These are phyloP conservation scores for Eospalax fontanierii DNA, from an alignment of 2,797 vertebrate genomes.

Conservation along the genomic window DNA sequence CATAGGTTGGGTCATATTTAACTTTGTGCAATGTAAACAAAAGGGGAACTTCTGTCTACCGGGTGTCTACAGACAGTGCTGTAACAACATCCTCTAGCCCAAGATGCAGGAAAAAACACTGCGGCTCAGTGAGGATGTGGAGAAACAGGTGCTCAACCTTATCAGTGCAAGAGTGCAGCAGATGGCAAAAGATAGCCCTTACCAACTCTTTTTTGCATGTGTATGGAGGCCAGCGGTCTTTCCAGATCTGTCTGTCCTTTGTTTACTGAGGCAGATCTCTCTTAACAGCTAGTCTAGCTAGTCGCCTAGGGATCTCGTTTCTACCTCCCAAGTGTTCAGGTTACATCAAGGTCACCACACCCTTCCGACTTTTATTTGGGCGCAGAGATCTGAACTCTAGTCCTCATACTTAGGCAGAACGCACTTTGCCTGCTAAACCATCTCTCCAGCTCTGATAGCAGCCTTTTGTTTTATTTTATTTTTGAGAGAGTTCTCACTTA, in stretches of 20 bases:
- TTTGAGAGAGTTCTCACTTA: no score
- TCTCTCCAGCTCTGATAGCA: neutral
- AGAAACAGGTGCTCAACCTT: accelerated
- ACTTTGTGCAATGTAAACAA: constrained; percentile 68
- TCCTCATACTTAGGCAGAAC: neutral
- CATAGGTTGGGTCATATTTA: constrained; percentile 12
- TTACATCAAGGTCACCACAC: neutral
- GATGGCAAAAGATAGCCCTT: neutral
- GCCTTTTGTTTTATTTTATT: neutral
- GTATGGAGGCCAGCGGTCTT: neutral
- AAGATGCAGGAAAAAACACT: constrained; percentile 57
- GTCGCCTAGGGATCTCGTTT: neutral
- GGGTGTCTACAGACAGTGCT: constrained; percentile 20
- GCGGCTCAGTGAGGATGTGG: neutral
- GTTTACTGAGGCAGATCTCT: neutral
- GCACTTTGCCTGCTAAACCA: neutral
- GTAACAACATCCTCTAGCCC: constrained; percentile 20
- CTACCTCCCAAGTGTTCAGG: neutral
- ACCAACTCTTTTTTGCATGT: neutral
- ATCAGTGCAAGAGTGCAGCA: accelerated
- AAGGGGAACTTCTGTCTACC: constrained; percentile 54
- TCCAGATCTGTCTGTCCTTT: neutral
- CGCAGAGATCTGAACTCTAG: neutral
- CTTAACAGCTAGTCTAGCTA: no score
- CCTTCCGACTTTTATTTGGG: neutral